Evolutionary conservation across 2,113 vertebrate genomes (phyloP).

Genomic region (Bambusicola thoracicus): DNA sequence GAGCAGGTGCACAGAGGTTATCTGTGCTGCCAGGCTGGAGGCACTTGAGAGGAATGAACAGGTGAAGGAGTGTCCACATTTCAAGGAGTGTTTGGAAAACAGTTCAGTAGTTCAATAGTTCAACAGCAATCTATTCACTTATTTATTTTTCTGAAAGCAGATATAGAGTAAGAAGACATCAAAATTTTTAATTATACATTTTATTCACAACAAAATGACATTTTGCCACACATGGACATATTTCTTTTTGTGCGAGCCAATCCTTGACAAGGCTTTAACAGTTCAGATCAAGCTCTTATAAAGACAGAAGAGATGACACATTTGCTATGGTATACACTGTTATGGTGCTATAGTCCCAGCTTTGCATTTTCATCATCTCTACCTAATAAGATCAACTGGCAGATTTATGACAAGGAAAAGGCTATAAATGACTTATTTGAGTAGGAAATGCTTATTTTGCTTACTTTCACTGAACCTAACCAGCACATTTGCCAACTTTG

Average conservation of each 20-base stretch:
- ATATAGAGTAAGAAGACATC: neutral
- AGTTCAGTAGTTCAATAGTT: neutral
- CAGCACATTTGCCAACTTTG: neutral
- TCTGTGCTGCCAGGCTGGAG: neutral
- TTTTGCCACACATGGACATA: neutral
- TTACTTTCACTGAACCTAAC: neutral
- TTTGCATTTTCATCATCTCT: neutral
- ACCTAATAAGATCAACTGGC: neutral
- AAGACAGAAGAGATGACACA: neutral
- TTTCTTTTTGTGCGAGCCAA: neutral
- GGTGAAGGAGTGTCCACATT: neutral
- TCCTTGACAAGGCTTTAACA: neutral
- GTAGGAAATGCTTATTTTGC: neutral
- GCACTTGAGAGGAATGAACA: neutral
- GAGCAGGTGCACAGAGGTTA: constrained; percentile 5
- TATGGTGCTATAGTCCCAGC: neutral
- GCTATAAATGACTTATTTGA: neutral
- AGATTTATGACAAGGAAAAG: neutral
- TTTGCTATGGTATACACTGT: neutral
- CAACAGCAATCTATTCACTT: neutral
- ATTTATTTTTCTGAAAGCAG: neutral
- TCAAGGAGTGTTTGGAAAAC: neutral
- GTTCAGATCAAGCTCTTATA: neutral
- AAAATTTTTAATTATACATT: neutral
- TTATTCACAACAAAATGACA: neutral